These are phyloP conservation scores for Cryptus viduatorius DNA, from an alignment of 2,888 invertebrate species.

Conservation along the genomic window DNA sequence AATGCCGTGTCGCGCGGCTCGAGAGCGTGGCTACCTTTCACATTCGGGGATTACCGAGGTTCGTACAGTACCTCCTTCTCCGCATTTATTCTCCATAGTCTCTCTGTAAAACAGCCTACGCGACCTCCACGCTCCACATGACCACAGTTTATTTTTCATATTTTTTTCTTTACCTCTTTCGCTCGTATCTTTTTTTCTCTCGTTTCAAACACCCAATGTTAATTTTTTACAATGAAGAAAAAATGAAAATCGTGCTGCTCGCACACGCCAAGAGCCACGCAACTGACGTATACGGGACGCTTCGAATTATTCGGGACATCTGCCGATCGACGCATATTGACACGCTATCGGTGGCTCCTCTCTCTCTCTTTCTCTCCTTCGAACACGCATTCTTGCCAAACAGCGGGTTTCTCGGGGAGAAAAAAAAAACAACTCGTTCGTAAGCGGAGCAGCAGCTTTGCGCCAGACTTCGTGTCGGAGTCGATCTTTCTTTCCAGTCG, in stretches of 20 bases:
- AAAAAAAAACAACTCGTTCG: constrained; percentile 42
- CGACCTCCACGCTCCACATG: constrained; percentile 23
- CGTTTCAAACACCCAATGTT: constrained; percentile 33
- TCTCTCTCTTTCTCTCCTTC: constrained; percentile 11
- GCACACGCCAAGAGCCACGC: no score
- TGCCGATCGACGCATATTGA: constrained; percentile 35
- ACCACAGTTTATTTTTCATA: not conserved
- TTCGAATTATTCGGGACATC: constrained; percentile 21
- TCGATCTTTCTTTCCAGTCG: constrained; percentile 57
- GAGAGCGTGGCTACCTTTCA: constrained; percentile 74
- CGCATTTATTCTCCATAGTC: constrained; percentile 9
- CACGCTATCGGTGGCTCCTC: constrained; percentile 15
- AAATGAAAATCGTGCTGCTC: no score
- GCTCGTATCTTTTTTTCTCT: constrained; percentile 1
- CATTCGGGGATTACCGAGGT: constrained; percentile 75
- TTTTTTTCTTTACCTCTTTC: no score
- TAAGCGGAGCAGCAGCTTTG: constrained; percentile 14
- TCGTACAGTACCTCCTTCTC: constrained; percentile 65
- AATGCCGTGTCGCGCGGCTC: constrained; percentile 68
- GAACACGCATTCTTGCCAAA: constrained; percentile 28
- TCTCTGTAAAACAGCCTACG: not conserved
- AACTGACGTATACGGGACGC: not conserved
- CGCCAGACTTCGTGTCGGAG: constrained; percentile 26
- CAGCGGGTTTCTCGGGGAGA: constrained; percentile 30
- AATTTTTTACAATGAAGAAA: constrained; percentile 1